phyloP scores from a whole-genome alignment of 2,888 invertebrate genomes.

The Deilephila elpenor region DNA sequence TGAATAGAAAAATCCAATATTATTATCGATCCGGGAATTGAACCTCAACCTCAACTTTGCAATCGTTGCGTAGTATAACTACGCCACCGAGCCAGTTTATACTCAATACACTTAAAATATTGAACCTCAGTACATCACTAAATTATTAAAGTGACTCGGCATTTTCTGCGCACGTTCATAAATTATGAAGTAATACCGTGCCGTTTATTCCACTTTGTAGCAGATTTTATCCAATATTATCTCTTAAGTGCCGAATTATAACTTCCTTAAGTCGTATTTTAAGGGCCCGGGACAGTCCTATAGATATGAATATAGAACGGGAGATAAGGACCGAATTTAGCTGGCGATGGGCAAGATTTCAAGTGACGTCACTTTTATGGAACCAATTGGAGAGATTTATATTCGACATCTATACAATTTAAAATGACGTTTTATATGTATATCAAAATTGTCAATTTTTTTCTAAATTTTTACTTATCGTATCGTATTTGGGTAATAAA shows the following conservation, averaged over 20 bases:
- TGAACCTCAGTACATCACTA: neutral
- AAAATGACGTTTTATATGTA: no score
- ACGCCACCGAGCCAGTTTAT: neutral
- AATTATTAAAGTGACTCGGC: neutral
- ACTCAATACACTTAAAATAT: neutral
- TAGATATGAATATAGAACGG: neutral
- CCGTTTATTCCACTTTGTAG: constrained; percentile 11
- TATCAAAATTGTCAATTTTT: no score
- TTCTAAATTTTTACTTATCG: no score
- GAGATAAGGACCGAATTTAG: neutral
- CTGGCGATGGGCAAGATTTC: neutral
- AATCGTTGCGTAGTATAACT: no score
- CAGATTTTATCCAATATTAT: constrained; percentile 25
- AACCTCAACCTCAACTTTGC: no score
- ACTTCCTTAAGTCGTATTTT: constrained; percentile 1
- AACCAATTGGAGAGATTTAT: no score
- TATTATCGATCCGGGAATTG: no score
- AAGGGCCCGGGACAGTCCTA: neutral
- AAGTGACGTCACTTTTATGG: neutral
- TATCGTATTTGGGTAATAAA: no score
- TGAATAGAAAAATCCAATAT: no score
- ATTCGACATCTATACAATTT: no score
- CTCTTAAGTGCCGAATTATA: constrained; percentile 19
- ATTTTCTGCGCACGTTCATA: neutral
- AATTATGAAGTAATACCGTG: constrained; percentile 8